These are phyloP conservation scores for Thrips palmi DNA, from an alignment of 1,140 invertebrate species.

Conservation along the genomic window DNA sequence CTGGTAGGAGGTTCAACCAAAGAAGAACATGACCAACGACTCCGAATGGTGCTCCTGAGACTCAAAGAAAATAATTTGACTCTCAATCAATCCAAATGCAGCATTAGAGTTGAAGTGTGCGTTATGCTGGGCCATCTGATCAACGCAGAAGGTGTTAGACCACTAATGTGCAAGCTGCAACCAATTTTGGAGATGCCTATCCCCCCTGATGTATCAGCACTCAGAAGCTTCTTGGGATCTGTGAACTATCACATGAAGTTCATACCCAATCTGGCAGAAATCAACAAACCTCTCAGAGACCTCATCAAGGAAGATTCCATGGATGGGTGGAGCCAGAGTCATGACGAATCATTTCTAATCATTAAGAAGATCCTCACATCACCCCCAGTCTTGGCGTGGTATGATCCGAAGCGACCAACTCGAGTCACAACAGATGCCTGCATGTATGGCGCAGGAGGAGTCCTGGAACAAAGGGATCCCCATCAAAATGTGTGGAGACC, in stretches of 20 bases:
- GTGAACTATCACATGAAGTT: slow-evolving; percentile 15
- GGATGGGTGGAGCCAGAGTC: no score
- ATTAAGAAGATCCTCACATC: no score
- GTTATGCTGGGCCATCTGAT: slow-evolving; percentile 19
- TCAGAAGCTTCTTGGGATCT: slow-evolving; percentile 15
- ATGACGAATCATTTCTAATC: no score
- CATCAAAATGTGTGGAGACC: no score
- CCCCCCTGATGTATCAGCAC: slow-evolving; percentile 7
- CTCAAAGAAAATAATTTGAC: slow-evolving; percentile 7
- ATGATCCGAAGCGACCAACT: no score
- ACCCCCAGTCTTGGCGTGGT: no score
- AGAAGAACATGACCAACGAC: slow-evolving; percentile 14
- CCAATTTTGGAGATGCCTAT: slow-evolving; percentile 14
- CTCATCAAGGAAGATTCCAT: no score
- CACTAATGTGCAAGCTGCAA: slow-evolving; percentile 15
- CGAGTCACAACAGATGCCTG: no score
- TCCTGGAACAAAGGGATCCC: no score
- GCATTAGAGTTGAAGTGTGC: slow-evolving; percentile 3
- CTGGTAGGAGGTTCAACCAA: slow-evolving; percentile 14
- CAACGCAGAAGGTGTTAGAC: slow-evolving; percentile 18
- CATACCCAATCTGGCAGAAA: slow-evolving; percentile 9
- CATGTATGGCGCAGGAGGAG: no score
- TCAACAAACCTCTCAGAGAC: slow-evolving; percentile 8
- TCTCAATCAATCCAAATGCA: slow-evolving; percentile 13
- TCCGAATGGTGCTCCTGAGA: slow-evolving; percentile 15